phyloP scores from a whole-genome alignment of 1,140 invertebrate genomes.

The Cotesia glomerata region DNA sequence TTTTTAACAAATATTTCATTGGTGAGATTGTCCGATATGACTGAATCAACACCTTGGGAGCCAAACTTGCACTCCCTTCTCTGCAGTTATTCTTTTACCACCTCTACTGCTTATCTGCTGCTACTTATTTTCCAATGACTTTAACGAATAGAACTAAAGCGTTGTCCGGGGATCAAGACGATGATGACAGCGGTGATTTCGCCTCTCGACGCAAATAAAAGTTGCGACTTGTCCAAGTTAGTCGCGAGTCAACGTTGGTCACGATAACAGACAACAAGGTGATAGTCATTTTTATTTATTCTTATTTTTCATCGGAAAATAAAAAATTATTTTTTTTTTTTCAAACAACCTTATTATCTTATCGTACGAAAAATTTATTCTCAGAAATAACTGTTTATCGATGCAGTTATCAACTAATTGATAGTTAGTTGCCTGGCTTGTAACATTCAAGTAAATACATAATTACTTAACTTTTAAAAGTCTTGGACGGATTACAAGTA shows the following conservation, averaged over 20 bases:
- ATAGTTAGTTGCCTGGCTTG: no score
- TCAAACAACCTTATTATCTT: no score
- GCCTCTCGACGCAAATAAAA: constrained; percentile 32
- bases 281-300: background rate
- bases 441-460: no score
- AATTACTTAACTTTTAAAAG: no score
- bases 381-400: no score
- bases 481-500: background rate
- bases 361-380: no score
- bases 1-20: background rate
- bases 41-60: background rate
- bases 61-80: constrained; percentile 13
- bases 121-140: constrained; percentile 11
- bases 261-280: constrained; percentile 16
- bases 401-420: no score
- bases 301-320: background rate
- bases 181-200: constrained; percentile 23
- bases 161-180: constrained; percentile 1
- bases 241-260: constrained; percentile 25
- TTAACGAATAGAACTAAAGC: background rate
- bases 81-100: background rate
- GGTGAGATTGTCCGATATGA: background rate
- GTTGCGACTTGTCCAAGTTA: constrained; percentile 26
- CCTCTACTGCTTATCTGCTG: background rate
- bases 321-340: no score